phyloP scores from a whole-genome alignment of 1,140 invertebrate genomes.

The Atta cephalotes region DNA sequence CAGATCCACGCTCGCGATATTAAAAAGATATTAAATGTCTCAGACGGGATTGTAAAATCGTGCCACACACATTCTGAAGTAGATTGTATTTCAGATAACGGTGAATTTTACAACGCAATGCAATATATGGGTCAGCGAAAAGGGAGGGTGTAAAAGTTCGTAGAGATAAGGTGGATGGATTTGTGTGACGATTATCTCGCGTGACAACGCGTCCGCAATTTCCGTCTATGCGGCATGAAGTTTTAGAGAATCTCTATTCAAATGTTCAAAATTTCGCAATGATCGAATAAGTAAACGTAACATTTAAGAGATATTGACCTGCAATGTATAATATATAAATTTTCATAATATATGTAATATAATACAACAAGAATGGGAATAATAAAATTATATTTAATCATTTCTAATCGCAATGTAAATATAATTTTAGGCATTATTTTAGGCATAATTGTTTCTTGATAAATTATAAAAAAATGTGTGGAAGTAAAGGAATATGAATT shows the following conservation, averaged over 20 bases:
- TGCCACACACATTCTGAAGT: slow-evolving; percentile 15
- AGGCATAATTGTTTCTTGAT: background rate
- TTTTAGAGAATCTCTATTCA: slow-evolving; percentile 45
- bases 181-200: slow-evolving; percentile 57
- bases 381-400: background rate
- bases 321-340: background rate
- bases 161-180: slow-evolving; percentile 52
- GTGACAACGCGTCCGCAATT: slow-evolving; percentile 59
- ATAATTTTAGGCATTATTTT: slow-evolving; percentile 9
- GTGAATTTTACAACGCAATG: slow-evolving; percentile 56
- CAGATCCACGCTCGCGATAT: slow-evolving; percentile 44
- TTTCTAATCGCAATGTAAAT: background rate
- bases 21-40: slow-evolving; percentile 57
- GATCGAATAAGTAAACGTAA: slow-evolving; percentile 20
- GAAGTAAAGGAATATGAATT: background rate
- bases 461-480: background rate
- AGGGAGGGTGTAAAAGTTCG: slow-evolving; percentile 42
- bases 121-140: slow-evolving; percentile 51
- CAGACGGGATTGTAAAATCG: slow-evolving; percentile 25
- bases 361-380: background rate
- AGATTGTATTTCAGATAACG: slow-evolving; percentile 58
- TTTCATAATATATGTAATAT: background rate
- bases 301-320: background rate
- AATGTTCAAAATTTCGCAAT: background rate
- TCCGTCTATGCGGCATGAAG: slow-evolving; percentile 23